Conservation (phyloP, 1,140 invertebrate genomes). For the Adoxophyes honmai region DNA sequence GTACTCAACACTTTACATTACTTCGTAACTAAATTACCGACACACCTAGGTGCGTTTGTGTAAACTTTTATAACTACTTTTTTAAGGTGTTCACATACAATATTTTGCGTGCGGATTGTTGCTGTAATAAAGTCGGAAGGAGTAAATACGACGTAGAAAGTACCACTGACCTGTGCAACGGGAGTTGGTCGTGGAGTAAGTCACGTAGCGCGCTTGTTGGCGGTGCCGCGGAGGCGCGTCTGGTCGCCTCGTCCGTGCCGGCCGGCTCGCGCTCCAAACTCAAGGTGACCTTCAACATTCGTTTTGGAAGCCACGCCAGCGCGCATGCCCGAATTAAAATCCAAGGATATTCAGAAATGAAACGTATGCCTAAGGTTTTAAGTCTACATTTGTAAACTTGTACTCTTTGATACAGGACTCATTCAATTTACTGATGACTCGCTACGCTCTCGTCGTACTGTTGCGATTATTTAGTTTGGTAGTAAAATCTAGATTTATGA, state of each 20-base stretch:
- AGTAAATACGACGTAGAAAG: too few relatives aligned
- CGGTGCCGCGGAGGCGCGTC: slow-evolving; percentile 22
- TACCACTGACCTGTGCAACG: too few relatives aligned
- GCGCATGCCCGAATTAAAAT: slow-evolving; percentile 56
- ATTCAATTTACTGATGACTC: slow-evolving; percentile 5
- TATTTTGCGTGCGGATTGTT: too few relatives aligned
- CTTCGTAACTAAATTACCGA: too few relatives aligned
- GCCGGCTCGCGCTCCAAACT: slow-evolving; percentile 24
- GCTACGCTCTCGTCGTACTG: not conserved
- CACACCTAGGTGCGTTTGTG: too few relatives aligned
- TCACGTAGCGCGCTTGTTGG: slow-evolving; percentile 38
- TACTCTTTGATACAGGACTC: not conserved
- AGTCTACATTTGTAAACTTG: not conserved
- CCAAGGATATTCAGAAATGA: not conserved
- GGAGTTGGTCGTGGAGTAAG: slow-evolving; percentile 25
- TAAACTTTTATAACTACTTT: too few relatives aligned
- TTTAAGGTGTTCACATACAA: too few relatives aligned
- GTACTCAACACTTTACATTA: too few relatives aligned
- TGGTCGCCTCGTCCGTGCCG: slow-evolving; percentile 19
- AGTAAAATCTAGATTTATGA: too few relatives aligned
- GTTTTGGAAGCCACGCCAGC: slow-evolving; percentile 51
- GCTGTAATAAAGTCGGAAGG: too few relatives aligned
- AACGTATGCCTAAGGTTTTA: not conserved
- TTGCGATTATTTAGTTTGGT: too few relatives aligned
- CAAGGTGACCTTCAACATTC: slow-evolving; percentile 65